phyloP scores from a whole-genome alignment of 2,797 vertebrate species.

The Poecilia picta region DNA sequence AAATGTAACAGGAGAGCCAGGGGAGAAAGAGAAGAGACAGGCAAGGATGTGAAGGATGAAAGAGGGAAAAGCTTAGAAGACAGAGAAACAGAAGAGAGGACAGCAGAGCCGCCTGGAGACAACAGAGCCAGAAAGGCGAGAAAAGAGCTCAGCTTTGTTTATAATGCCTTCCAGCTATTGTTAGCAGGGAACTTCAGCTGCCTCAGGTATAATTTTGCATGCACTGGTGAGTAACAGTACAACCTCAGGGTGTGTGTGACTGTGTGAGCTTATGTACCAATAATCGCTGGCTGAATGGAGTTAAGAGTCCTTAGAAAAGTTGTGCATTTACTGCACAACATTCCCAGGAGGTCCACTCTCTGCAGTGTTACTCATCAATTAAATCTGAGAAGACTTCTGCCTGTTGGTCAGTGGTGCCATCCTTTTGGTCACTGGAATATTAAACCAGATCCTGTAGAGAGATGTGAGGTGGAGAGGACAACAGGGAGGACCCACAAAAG shows the following conservation, averaged over 20 bases:
- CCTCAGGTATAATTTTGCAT: conserved; percentile 57
- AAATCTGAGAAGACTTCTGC: neutral
- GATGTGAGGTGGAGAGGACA: neutral
- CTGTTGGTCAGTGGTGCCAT: neutral
- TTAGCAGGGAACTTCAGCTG: conserved; percentile 44
- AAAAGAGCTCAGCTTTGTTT: conserved; percentile 74
- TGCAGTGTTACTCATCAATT: conserved; percentile 19
- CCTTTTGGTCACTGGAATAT: conserved; percentile 3
- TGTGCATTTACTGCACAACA: conserved; percentile 1
- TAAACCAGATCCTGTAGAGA: neutral
- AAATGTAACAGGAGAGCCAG: conserved; percentile 48
- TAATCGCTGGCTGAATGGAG: conserved; percentile 15
- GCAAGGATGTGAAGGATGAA: conserved; percentile 16
- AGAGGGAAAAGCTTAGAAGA: conserved; percentile 23
- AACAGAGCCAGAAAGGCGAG: conserved; percentile 38
- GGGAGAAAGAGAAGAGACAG: conserved; percentile 3
- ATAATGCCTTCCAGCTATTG: conserved; percentile 60
- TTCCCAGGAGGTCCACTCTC: conserved; percentile 7
- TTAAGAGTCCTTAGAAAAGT: conserved; percentile 15
- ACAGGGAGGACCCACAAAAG: neutral
- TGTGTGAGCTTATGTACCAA: conserved; percentile 10
- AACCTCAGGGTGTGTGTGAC: conserved; percentile 24
- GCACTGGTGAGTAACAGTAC: conserved; percentile 39
- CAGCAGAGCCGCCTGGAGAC: conserved; percentile 39
- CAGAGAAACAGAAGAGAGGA: conserved; percentile 19